These are phyloP conservation scores for Tiliqua scincoides DNA, from an alignment of 2,113 vertebrate genomes.

Conservation along the genomic window DNA sequence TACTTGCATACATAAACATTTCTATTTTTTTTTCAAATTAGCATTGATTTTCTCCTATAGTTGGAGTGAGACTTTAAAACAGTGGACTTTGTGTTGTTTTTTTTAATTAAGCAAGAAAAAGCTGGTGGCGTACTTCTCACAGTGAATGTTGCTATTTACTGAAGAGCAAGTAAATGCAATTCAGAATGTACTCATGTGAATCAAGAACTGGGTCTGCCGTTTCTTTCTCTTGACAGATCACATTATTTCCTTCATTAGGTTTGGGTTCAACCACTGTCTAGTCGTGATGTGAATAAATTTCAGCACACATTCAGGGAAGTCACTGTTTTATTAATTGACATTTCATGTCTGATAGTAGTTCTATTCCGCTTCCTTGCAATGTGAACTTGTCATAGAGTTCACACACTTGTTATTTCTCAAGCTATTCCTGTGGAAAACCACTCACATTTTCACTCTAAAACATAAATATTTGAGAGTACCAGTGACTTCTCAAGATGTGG, in stretches of 20 bases:
- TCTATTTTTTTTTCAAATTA: not conserved
- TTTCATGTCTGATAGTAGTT: constrained; percentile 56
- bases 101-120: not conserved
- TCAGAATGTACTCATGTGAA: not conserved
- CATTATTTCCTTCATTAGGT: constrained; percentile 8
- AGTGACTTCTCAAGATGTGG: constrained; percentile 46
- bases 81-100: not conserved
- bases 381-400: constrained; percentile 47
- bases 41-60: not conserved
- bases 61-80: not conserved
- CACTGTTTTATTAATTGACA: constrained; percentile 61
- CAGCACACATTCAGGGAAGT: constrained; percentile 44
- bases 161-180: not conserved
- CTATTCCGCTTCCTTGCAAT: constrained; percentile 52
- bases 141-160: not conserved
- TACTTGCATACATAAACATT: not conserved
- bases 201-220: not conserved
- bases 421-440: constrained; percentile 43
- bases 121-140: not conserved
- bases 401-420: constrained; percentile 48
- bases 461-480: constrained; percentile 64
- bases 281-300: constrained; percentile 60
- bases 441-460: constrained; percentile 47
- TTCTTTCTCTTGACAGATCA: not conserved
- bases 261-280: constrained; percentile 56